Conservation (phyloP, 2,797 vertebrate species). For the Petrocephalus schoutedeni region DNA sequence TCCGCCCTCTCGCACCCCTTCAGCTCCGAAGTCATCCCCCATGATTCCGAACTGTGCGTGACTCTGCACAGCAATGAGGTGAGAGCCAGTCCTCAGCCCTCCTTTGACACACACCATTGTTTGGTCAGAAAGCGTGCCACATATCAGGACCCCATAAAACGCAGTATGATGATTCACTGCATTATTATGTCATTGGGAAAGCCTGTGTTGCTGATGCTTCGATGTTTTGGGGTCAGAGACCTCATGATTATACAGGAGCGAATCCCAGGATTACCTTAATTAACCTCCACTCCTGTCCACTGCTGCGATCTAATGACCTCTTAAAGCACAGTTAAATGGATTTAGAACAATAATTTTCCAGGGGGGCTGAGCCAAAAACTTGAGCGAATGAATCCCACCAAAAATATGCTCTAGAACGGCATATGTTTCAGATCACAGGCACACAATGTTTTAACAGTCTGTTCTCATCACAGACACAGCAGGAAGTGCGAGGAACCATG, state of each 20-base stretch:
- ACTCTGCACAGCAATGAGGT: slow-evolving; percentile 59
- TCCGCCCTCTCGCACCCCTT: slow-evolving; percentile 71
- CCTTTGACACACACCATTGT: background rate
- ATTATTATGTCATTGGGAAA: background rate
- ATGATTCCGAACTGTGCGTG: slow-evolving; percentile 67
- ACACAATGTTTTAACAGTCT: background rate
- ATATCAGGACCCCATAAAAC: background rate
- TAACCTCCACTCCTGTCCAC: background rate
- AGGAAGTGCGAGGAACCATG: slow-evolving; percentile 55
- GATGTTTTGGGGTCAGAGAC: background rate
- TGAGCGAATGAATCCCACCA: background rate
- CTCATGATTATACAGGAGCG: background rate
- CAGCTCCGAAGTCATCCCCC: slow-evolving; percentile 55
- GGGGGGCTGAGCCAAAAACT: background rate
- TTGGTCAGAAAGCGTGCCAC: background rate
- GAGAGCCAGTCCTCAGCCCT: background rate
- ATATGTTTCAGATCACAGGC: background rate
- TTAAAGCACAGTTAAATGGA: background rate
- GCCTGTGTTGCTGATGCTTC: background rate
- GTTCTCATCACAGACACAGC: slow-evolving; percentile 53
- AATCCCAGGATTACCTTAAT: background rate
- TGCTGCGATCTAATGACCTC: background rate
- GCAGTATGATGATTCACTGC: background rate
- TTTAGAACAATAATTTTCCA: background rate
- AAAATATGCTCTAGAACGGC: background rate